Evolutionary conservation across 1,140 invertebrate genomes (phyloP).

Genomic region (Lucilia cuprina): DNA sequence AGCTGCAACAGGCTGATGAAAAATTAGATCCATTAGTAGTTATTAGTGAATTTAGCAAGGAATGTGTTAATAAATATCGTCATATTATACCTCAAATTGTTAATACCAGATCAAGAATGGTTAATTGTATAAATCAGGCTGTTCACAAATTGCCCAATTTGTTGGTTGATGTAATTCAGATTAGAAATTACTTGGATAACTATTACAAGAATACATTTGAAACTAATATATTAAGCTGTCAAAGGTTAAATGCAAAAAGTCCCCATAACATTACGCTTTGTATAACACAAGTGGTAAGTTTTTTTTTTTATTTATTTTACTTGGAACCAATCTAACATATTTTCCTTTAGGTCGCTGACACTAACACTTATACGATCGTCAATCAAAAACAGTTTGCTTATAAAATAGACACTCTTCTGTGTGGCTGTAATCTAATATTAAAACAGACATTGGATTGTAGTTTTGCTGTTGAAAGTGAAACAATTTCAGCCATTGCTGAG

Average conservation of each 20-base stretch:
- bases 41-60: neutral
- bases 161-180: neutral
- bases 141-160: neutral
- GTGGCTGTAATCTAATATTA: neutral
- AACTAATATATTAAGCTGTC: neutral
- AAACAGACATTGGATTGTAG: neutral
- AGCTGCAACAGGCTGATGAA: neutral
- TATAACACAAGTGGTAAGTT: slow-evolving; percentile 8
- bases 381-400: neutral
- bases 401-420: neutral
- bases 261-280: neutral
- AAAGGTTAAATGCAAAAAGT: neutral
- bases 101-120: neutral
- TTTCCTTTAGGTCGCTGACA: neutral
- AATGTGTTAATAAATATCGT: neutral
- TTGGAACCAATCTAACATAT: too few relatives aligned
- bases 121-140: neutral
- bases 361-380: neutral
- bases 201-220: slow-evolving; percentile 8
- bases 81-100: neutral
- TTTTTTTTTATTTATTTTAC: neutral
- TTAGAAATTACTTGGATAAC: neutral
- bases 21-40: neutral
- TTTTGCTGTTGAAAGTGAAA: neutral
- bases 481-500: neutral